Conservation (phyloP, 2,113 vertebrate species). For the Syngnathus typhle region DNA sequence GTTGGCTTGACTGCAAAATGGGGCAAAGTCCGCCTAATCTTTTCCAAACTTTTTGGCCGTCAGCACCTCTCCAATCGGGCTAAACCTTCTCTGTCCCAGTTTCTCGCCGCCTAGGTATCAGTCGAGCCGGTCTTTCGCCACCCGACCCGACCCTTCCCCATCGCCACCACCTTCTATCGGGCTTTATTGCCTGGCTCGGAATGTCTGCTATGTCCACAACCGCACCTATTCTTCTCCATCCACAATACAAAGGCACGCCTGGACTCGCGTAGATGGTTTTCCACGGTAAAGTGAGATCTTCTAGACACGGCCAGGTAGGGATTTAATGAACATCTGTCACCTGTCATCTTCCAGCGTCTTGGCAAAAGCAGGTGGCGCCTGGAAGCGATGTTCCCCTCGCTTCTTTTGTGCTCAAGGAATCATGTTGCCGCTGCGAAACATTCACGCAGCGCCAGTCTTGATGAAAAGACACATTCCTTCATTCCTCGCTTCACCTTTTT, state of each 20-base stretch:
- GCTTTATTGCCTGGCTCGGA: slow-evolving; percentile 61
- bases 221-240: slow-evolving; percentile 48
- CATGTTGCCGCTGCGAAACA: slow-evolving; percentile 53
- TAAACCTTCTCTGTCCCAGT: slow-evolving; percentile 15
- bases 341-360: slow-evolving; percentile 25
- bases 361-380: slow-evolving; percentile 43
- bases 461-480: slow-evolving; percentile 57
- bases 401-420: slow-evolving; percentile 47
- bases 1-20: slow-evolving; percentile 34
- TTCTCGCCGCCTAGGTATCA: slow-evolving; percentile 55
- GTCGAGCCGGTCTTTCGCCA: slow-evolving; percentile 31
- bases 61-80: slow-evolving; percentile 28
- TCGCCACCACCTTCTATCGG: slow-evolving; percentile 45
- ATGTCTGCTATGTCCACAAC: slow-evolving; percentile 64
- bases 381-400: slow-evolving; percentile 34
- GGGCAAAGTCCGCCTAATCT: slow-evolving; percentile 27
- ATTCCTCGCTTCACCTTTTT: slow-evolving; percentile 32
- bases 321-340: slow-evolving; percentile 38
- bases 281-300: slow-evolving; percentile 30
- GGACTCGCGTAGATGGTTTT: slow-evolving; percentile 47
- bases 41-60: slow-evolving; percentile 27
- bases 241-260: slow-evolving; percentile 39
- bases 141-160: not conserved
- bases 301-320: slow-evolving; percentile 40
- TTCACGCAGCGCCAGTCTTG: slow-evolving; percentile 39